Percentiles rank a stretch among this genome's conserved stretches.
phyloP scores from a whole-genome alignment of 2,888 invertebrate species.

The Melanotus villosus region DNA sequence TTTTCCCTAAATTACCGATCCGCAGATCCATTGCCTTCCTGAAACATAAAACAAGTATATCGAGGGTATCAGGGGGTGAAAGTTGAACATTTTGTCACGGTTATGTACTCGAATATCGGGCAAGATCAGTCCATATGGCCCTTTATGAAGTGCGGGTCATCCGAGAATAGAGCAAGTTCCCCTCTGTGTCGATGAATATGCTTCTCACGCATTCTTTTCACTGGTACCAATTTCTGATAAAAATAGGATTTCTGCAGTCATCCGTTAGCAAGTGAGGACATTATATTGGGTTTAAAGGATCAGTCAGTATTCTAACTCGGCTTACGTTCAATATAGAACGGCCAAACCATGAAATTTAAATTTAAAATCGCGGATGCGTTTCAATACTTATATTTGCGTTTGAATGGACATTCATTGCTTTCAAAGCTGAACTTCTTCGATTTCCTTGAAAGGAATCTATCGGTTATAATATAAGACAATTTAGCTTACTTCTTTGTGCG shows the following conservation, averaged over 20 bases:
- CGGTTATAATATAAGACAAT: slow-evolving; percentile 14
- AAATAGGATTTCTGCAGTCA: slow-evolving; percentile 53
- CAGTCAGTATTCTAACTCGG: slow-evolving; percentile 50
- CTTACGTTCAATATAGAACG: slow-evolving; percentile 48
- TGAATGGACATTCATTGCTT: slow-evolving; percentile 41
- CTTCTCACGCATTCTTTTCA: slow-evolving; percentile 53
- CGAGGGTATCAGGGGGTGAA: slow-evolving; percentile 18
- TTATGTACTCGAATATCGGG: slow-evolving; percentile 42
- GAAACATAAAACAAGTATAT: slow-evolving; percentile 32
- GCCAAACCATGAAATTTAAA: slow-evolving; percentile 49
- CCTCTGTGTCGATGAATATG: slow-evolving; percentile 44
- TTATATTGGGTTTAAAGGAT: slow-evolving; percentile 51
- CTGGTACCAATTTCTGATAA: slow-evolving; percentile 52
- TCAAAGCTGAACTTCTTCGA: slow-evolving; percentile 26
- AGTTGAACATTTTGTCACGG: slow-evolving; percentile 35
- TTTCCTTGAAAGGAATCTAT: slow-evolving; percentile 6
- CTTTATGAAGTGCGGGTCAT: slow-evolving; percentile 42
- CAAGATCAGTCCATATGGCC: slow-evolving; percentile 41
- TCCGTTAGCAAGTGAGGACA: slow-evolving; percentile 54
- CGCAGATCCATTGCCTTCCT: not conserved
- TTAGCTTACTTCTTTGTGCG: not conserved
- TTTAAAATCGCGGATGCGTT: slow-evolving; percentile 47
- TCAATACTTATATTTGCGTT: slow-evolving; percentile 44
- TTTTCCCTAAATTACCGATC: slow-evolving; percentile 1
- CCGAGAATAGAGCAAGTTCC: slow-evolving; percentile 24